phyloP scores from a whole-genome alignment of 2,888 invertebrate species.

The Rosalia funebris region DNA sequence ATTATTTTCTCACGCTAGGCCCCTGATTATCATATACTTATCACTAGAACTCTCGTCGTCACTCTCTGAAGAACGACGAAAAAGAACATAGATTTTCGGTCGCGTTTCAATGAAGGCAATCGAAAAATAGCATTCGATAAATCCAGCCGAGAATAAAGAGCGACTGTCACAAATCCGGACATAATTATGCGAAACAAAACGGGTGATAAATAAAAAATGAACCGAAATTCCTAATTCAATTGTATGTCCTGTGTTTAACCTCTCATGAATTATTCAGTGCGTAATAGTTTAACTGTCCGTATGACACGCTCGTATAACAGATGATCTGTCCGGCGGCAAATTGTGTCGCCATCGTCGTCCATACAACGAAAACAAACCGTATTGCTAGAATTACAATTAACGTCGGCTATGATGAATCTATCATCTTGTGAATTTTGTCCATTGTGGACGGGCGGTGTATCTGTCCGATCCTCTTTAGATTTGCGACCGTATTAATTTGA shows the following conservation, averaged over 20 bases:
- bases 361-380: conserved; percentile 54
- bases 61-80: too few species aligned
- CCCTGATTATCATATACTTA: too few species aligned
- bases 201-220: conserved; percentile 15
- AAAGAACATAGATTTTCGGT: too few species aligned
- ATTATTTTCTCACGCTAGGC: too few species aligned
- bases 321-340: conserved; percentile 54
- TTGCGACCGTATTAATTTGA: conserved; percentile 10
- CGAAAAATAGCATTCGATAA: background rate
- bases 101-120: background rate
- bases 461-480: conserved; percentile 25
- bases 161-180: background rate
- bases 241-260: conserved; percentile 28
- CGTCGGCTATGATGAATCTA: conserved; percentile 59
- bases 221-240: conserved; percentile 21
- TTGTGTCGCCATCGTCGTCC: conserved; percentile 31
- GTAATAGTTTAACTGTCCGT: conserved; percentile 40
- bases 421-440: conserved; percentile 54
- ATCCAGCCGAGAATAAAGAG: background rate
- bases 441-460: conserved; percentile 32
- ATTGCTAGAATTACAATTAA: conserved; percentile 52
- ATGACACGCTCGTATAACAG: conserved; percentile 48
- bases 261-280: conserved; percentile 35
- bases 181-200: conserved; percentile 7
- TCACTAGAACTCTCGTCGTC: too few species aligned